Evolutionary conservation across 2,888 invertebrate species (phyloP).

Genomic region (Tetranychus piercei): DNA sequence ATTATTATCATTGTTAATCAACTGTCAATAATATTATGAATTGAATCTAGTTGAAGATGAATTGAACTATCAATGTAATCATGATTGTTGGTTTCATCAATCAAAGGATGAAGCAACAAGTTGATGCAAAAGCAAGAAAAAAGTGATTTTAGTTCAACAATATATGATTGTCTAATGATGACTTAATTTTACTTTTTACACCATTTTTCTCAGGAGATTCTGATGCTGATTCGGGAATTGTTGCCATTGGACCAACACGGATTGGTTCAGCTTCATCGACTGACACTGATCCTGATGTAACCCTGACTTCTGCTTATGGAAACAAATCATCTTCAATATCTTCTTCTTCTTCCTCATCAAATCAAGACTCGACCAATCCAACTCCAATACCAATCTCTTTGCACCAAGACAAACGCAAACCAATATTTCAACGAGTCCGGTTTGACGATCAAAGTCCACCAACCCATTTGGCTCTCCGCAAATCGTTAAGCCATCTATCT

Average conservation of each 20-base stretch:
- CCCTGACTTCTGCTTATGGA: neutral
- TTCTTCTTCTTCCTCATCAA: neutral
- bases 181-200: too few species aligned
- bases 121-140: neutral
- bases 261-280: neutral
- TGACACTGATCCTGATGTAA: neutral
- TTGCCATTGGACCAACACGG: conserved; percentile 18
- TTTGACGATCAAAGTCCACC: neutral
- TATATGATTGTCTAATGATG: neutral
- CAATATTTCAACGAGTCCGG: conserved; percentile 3
- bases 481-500: neutral
- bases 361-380: neutral
- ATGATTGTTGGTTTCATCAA: neutral
- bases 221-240: conserved; percentile 26
- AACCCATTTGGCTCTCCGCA: neutral
- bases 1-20: neutral
- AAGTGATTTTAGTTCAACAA: neutral
- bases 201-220: conserved; percentile 26
- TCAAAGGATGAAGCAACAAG: neutral
- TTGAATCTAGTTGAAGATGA: neutral
- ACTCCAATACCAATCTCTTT: neutral
- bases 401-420: neutral
- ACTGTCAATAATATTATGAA: neutral
- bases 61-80: neutral
- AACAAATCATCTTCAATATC: neutral